phyloP scores from a whole-genome alignment of 2,797 vertebrate species.

The Pipistrellus pygmaeus region DNA sequence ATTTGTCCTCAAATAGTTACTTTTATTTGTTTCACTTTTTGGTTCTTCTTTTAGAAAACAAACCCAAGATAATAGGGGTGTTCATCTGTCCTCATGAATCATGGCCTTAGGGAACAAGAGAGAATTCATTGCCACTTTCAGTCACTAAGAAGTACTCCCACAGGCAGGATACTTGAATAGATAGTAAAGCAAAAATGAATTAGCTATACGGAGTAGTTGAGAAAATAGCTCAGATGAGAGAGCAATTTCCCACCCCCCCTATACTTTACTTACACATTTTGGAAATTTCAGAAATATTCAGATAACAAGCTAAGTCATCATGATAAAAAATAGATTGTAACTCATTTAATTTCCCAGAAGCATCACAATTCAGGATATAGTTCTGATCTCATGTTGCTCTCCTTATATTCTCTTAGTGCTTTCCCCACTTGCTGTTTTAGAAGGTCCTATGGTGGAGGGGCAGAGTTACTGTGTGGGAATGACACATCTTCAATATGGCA shows the following conservation, averaged over 20 bases:
- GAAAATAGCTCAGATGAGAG: not conserved
- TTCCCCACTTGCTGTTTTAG: not conserved
- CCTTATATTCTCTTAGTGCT: not conserved
- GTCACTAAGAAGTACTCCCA: not conserved
- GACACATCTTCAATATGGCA: not conserved
- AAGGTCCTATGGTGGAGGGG: not conserved
- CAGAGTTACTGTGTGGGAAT: constrained; percentile 40
- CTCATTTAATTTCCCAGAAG: constrained; percentile 16
- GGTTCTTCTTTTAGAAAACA: not conserved
- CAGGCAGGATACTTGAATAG: not conserved
- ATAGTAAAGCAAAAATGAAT: not conserved
- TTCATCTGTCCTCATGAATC: not conserved
- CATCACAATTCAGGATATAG: not conserved
- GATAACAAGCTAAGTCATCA: not conserved
- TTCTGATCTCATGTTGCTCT: not conserved
- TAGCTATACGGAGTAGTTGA: not conserved
- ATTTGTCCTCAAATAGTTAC: not conserved
- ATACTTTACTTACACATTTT: not conserved
- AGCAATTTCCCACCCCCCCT: not conserved
- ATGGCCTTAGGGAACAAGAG: not conserved
- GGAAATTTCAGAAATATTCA: constrained; percentile 22
- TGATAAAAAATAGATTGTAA: not conserved
- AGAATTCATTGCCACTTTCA: not conserved
- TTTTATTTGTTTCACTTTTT: not conserved
- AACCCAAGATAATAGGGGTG: too few relatives aligned